These are phyloP conservation scores for Zosterops lateralis DNA, from an alignment of 2,113 vertebrate species.

Conservation along the genomic window DNA sequence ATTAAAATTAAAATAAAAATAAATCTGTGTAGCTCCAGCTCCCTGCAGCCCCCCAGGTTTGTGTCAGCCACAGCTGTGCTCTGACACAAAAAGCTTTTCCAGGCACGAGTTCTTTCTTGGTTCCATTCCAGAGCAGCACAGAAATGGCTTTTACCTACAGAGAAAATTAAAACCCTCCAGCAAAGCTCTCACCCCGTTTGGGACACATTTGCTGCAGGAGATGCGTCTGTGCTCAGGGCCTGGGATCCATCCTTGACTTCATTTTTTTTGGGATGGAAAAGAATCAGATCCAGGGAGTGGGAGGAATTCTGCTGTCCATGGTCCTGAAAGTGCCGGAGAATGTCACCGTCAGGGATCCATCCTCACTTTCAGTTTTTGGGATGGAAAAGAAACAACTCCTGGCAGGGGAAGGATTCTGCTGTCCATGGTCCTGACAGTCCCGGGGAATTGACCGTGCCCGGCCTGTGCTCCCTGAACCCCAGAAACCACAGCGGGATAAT, in stretches of 20 bases:
- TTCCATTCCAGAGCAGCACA: neutral
- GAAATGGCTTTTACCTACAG: neutral
- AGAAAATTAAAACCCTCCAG: neutral
- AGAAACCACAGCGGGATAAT: neutral
- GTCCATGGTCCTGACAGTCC: fast-evolving
- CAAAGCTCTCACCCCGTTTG: neutral
- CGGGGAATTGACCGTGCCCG: too few relatives aligned
- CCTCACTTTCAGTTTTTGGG: fast-evolving
- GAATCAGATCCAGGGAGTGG: fast-evolving
- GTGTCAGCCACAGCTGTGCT: neutral
- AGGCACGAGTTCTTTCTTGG: neutral
- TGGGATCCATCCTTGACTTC: too few relatives aligned
- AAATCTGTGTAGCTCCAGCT: neutral
- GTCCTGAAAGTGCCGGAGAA: neutral
- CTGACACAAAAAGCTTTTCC: neutral
- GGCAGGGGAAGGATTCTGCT: fast-evolving
- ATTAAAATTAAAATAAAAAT: too few relatives aligned
- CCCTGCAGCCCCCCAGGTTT: neutral
- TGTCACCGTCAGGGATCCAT: too few relatives aligned
- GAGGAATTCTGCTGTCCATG: fast-evolving
- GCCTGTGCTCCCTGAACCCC: neutral
- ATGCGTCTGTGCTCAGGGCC: neutral
- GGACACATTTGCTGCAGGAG: neutral
- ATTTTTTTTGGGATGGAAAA: fast-evolving
- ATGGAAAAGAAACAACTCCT: fast-evolving